Evolutionary conservation across 2,797 vertebrate species (phyloP).

Genomic region (Ctenosaura bakeri): DNA sequence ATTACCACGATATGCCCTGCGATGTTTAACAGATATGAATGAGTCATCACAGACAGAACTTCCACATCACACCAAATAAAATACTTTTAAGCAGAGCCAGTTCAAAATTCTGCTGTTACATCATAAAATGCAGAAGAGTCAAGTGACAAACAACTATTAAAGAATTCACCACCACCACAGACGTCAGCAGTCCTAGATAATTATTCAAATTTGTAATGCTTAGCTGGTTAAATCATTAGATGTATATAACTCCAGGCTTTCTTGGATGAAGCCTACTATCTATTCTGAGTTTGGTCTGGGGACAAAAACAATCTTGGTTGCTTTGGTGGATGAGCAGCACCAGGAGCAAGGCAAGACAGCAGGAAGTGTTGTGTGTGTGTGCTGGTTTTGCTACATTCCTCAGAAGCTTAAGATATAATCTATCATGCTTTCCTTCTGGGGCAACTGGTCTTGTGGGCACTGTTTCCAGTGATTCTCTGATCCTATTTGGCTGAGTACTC

Average conservation of each 20-base stretch:
- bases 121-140: not conserved
- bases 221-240: slow-evolving; percentile 3
- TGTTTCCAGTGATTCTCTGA: not conserved
- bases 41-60: not conserved
- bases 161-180: not conserved
- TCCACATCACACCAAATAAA: not conserved
- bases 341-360: not conserved
- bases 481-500: not conserved
- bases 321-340: not conserved
- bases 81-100: not conserved
- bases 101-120: not conserved
- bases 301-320: not conserved
- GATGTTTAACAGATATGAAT: not conserved
- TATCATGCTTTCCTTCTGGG: not conserved
- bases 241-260: not conserved
- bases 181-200: not conserved
- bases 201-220: slow-evolving; percentile 1
- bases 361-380: not conserved
- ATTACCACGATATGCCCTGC: not conserved
- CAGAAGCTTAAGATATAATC: not conserved
- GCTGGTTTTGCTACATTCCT: not conserved
- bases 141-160: not conserved
- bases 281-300: not conserved
- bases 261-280: not conserved
- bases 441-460: not conserved